Percentiles rank a stretch among this genome's conserved stretches.
Evolutionary conservation across 2,113 vertebrate species (phyloP).

Genomic region (Phyllostomus hastatus): DNA sequence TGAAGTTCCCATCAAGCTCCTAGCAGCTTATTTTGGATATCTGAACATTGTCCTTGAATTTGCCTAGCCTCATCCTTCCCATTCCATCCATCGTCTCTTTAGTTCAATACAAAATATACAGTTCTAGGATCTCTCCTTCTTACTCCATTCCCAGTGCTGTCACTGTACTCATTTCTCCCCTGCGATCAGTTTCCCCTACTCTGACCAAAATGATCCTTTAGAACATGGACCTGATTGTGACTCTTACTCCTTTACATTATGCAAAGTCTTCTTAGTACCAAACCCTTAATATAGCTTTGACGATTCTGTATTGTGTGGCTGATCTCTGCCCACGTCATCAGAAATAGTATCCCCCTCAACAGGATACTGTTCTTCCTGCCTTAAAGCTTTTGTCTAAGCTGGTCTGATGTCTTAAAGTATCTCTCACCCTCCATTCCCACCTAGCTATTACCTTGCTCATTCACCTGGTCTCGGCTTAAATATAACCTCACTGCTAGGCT

Average conservation of each 20-base stretch:
- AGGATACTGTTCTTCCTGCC: neutral
- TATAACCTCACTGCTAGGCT: neutral
- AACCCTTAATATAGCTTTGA: neutral
- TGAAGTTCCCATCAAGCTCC: neutral
- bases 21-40: neutral
- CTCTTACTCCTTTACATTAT: neutral
- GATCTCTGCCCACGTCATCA: neutral
- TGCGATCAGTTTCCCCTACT: neutral
- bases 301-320: neutral
- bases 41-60: neutral
- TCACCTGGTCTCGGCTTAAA: neutral
- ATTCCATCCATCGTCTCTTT: neutral
- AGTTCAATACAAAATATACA: neutral
- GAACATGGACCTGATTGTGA: neutral
- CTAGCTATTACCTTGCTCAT: neutral
- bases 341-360: neutral
- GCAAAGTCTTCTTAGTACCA: neutral
- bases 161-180: neutral
- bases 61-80: neutral
- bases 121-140: neutral
- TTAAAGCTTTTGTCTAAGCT: neutral
- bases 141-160: neutral
- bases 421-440: neutral
- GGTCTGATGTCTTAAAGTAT: neutral
- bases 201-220: neutral